Evolutionary conservation across 2,888 invertebrate genomes (phyloP).

Genomic region (Cantharis flavilabris): DNA sequence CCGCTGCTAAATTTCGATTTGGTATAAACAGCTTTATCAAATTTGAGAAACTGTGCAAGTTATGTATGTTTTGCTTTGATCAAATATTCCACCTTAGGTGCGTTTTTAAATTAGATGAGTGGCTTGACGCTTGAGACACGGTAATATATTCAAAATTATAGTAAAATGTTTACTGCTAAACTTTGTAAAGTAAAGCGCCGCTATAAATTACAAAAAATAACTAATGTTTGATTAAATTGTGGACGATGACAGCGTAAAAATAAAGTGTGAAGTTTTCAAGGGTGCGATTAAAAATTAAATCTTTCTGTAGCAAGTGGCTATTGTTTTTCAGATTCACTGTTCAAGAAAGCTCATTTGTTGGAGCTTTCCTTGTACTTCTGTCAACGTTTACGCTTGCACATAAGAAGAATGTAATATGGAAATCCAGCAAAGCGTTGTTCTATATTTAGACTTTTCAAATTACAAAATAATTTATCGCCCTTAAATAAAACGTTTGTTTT

Average conservation of each 20-base stretch:
- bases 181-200: background rate
- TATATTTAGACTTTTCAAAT: background rate
- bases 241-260: background rate
- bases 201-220: background rate
- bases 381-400: background rate
- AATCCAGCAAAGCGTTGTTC: background rate
- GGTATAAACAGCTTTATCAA: background rate
- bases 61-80: background rate
- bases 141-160: background rate
- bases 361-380: background rate
- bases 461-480: background rate
- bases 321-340: background rate
- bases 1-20: background rate
- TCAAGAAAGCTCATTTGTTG: background rate
- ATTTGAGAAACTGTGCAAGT: background rate
- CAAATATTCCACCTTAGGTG: background rate
- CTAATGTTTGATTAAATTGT: background rate
- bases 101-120: background rate
- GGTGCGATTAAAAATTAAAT: background rate
- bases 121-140: background rate
- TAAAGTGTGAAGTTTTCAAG: background rate
- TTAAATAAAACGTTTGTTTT: background rate
- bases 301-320: background rate
- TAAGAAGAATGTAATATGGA: background rate
- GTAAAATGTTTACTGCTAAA: background rate